Percentiles rank a stretch among this genome's conserved stretches.
Evolutionary conservation across 2,888 invertebrate species (phyloP).

Genomic region (Drosophila barbarae): DNA sequence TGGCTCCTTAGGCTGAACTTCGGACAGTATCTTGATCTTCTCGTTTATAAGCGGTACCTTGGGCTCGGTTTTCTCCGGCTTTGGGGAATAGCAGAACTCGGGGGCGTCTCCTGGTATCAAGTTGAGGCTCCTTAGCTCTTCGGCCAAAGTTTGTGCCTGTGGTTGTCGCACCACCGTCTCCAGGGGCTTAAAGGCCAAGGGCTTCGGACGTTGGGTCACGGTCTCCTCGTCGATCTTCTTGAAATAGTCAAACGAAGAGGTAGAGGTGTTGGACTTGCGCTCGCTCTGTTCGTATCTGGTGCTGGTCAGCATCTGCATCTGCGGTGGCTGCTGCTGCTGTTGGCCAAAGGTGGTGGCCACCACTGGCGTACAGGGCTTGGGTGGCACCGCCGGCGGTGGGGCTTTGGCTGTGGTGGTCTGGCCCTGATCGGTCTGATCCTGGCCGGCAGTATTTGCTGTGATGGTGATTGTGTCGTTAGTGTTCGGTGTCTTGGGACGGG

Average conservation of each 20-base stretch:
- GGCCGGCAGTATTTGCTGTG: slow-evolving; percentile 40
- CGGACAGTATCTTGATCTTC: slow-evolving; percentile 83
- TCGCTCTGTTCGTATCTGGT: slow-evolving; percentile 80
- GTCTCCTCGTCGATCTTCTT: slow-evolving; percentile 81
- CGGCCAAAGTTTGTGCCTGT: slow-evolving; percentile 57
- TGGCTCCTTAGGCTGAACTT: slow-evolving; percentile 82
- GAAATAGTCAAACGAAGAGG: slow-evolving; percentile 85
- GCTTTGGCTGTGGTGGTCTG: slow-evolving; percentile 60
- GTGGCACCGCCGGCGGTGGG: slow-evolving; percentile 72
- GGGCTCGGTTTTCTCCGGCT: slow-evolving; percentile 76
- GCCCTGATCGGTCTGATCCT: slow-evolving; percentile 65
- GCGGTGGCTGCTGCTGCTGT: slow-evolving; percentile 34
- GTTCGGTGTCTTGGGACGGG: slow-evolving; percentile 64
- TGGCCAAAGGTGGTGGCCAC: slow-evolving; percentile 57
- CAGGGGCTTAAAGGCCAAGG: slow-evolving; percentile 49
- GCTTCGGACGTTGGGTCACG: slow-evolving; percentile 53
- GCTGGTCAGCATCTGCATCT: slow-evolving; percentile 48
- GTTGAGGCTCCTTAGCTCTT: slow-evolving; percentile 80
- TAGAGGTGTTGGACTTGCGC: slow-evolving; percentile 81
- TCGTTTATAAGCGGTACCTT: slow-evolving; percentile 81
- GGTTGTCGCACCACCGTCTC: slow-evolving; percentile 61
- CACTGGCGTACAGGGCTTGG: slow-evolving; percentile 70
- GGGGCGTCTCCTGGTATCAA: slow-evolving; percentile 86
- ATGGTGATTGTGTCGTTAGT: slow-evolving; percentile 40
- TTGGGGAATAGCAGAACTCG: slow-evolving; percentile 84